Conservation (phyloP, 2,797 vertebrate species). For the Gymnothorax reevesii region DNA sequence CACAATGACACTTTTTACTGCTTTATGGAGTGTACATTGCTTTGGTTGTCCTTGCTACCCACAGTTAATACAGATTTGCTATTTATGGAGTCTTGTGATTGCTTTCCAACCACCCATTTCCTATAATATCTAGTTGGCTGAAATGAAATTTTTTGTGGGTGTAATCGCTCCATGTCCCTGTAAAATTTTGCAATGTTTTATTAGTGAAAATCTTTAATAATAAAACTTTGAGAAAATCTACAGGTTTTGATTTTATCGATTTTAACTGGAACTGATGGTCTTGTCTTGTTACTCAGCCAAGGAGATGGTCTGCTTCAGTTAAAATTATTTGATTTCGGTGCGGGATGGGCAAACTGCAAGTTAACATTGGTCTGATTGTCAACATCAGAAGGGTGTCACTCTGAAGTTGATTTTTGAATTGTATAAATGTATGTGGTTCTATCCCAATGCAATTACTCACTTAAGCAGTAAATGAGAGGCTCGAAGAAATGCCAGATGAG, state of each 20-base stretch:
- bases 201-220: slow-evolving; percentile 84
- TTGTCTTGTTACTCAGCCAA: neutral
- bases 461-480: neutral
- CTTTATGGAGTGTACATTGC: slow-evolving; percentile 40
- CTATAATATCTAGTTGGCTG: slow-evolving; percentile 44
- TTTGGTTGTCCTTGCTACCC: slow-evolving; percentile 35
- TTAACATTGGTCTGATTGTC: neutral
- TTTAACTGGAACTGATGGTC: neutral
- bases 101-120: slow-evolving; percentile 68
- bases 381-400: neutral
- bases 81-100: slow-evolving; percentile 55
- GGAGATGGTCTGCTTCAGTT: too few relatives aligned
- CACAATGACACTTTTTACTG: slow-evolving; percentile 31
- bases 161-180: slow-evolving; percentile 78
- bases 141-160: slow-evolving; percentile 66
- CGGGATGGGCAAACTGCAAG: too few relatives aligned
- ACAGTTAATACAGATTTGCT: slow-evolving; percentile 48
- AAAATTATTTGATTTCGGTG: too few relatives aligned
- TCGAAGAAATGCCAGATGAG: neutral
- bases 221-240: slow-evolving; percentile 76
- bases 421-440: neutral
- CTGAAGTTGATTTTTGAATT: neutral
- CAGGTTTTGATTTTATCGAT: neutral
- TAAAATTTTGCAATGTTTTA: slow-evolving; percentile 89
- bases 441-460: neutral